Base-by-base conservation (phyloP, 2,113 vertebrate genomes). In the Microcebus ravelobensis region DNA sequence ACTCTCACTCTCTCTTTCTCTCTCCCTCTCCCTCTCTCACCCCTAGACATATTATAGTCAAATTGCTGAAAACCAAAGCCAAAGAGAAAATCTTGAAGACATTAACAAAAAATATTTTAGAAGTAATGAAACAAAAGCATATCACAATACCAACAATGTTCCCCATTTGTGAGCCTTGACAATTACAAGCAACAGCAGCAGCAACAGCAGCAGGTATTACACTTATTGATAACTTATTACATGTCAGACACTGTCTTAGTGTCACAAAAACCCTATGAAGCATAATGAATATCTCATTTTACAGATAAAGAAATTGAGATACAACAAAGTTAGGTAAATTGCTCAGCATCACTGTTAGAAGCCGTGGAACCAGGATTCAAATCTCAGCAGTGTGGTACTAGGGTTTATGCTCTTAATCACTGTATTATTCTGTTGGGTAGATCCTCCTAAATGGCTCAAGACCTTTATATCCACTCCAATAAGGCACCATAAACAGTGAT, bases 241-340 rank as follows among this genome's bases (percentile, higher is more conserved):
- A 83, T 48, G 50, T 76, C n/a, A 89, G 50, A 79, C n/a, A 96
- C 57, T 86, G n/a, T 86, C 34, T 79, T 71, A 90, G 57, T 93
- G 65, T 76, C 34, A 88, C 36, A 55, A 70, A 81, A 94, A 34
- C 18, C n/a, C 25, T 59, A 23, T 15, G 25, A 74, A 17, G 17
- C 55, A 90, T 55, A 93, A 87, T 93, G 88, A 95, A 73, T 29
- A 34, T 34, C 23, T 87, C 27, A 91, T 31, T 77, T 92, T 79
- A 96, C n/a, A 86, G 45, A 45, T 86, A 36, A 95, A 86, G 21
- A 94, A 90, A 61, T 27, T 34, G 67, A 96, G 45, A 90, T 73
- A 36, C 31, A 87, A 59, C 61, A 17, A 93, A 8, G 34, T 63
- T 76, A 76, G 77, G 23, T 50, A 88, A 61, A 92, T 23, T 59